These are phyloP conservation scores for Oceanodroma tethys DNA, from an alignment of 2,113 vertebrate genomes.

Conservation along the genomic window DNA sequence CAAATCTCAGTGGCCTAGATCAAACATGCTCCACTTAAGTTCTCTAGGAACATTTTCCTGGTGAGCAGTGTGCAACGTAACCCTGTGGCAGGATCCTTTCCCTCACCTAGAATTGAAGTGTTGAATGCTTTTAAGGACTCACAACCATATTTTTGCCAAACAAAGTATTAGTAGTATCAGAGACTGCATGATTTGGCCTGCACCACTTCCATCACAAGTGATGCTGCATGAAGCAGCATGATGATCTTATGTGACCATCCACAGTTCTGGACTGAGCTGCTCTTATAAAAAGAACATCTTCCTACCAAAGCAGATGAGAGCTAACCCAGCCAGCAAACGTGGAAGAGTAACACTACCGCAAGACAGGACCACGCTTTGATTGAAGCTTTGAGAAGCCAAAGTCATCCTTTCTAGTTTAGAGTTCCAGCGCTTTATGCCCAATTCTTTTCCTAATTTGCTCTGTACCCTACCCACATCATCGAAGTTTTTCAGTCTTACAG, in stretches of 20 bases:
- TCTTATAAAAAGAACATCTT: neutral
- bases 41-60: neutral
- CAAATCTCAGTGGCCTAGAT: neutral
- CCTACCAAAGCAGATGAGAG: neutral
- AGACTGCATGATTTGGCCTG: accelerated
- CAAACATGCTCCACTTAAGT: neutral
- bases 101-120: neutral
- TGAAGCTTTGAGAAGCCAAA: neutral
- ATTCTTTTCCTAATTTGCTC: neutral
- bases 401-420: neutral
- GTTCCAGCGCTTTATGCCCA: neutral
- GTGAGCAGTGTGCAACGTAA: neutral
- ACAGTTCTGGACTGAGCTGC: neutral
- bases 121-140: neutral
- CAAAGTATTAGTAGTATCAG: neutral
- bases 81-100: neutral
- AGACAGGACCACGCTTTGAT: neutral
- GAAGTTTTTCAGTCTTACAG: neutral
- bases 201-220: neutral
- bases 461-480: neutral
- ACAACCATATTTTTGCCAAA: neutral
- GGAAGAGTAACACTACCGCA: neutral
- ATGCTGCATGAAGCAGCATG: neutral
- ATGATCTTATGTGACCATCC: neutral
- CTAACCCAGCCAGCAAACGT: neutral